phyloP scores from a whole-genome alignment of 2,888 invertebrate genomes.

The Ennomos fuscantarius region DNA sequence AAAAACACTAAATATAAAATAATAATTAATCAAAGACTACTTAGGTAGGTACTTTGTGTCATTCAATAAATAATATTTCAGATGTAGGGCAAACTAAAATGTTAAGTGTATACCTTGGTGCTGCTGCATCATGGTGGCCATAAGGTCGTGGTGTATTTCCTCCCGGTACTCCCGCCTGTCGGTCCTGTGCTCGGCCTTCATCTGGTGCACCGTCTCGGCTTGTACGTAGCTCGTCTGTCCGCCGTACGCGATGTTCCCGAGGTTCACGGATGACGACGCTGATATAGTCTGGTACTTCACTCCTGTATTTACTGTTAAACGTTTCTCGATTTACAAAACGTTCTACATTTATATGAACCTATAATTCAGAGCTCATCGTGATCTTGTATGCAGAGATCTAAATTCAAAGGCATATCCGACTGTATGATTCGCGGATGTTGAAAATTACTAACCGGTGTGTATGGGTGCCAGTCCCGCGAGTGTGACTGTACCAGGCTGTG shows the following conservation, averaged over 20 bases:
- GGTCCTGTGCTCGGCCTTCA: conserved; percentile 64
- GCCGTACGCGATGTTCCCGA: conserved; percentile 76
- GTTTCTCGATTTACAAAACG: conserved; percentile 15
- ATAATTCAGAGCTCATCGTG: too few species aligned
- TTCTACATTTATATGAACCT: conserved; percentile 5
- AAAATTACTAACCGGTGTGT: conserved; percentile 64
- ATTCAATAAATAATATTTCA: too few species aligned
- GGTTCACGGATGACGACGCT: conserved; percentile 73
- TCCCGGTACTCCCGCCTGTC: conserved; percentile 78
- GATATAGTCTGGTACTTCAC: conserved; percentile 82
- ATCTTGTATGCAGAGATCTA: too few species aligned
- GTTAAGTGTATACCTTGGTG: conserved; percentile 54
- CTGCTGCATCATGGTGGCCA: conserved; percentile 82
- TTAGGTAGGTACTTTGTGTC: too few species aligned
- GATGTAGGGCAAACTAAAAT: too few species aligned
- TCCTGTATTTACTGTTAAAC: conserved; percentile 70
- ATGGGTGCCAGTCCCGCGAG: conserved; percentile 73
- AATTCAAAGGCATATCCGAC: too few species aligned
- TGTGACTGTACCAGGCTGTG: conserved; percentile 80
- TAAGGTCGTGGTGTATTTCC: conserved; percentile 84
- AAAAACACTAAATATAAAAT: too few species aligned
- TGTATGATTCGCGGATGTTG: not conserved
- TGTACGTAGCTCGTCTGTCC: conserved; percentile 70
- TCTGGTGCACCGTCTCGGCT: conserved; percentile 62
- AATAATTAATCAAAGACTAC: too few species aligned